Evolutionary conservation across 2,888 invertebrate species (phyloP).

Genomic region (Drosophila multiciliata): DNA sequence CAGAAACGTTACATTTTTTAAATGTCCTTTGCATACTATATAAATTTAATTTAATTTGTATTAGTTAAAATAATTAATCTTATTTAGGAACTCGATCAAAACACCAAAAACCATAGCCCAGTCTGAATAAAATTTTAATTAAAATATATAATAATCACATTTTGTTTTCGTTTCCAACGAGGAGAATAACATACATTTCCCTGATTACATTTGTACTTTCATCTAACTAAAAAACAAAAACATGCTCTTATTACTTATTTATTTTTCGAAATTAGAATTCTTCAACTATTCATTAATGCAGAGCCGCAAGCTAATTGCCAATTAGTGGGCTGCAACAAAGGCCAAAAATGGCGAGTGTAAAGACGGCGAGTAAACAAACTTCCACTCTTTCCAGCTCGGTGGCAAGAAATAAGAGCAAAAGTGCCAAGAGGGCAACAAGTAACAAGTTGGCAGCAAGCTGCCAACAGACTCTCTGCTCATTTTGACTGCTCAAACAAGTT

Average conservation of each 20-base stretch:
- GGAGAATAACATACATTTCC: not conserved
- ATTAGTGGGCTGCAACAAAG: constrained; percentile 51
- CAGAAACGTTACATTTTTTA: not conserved
- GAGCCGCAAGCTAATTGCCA: constrained; percentile 36
- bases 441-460: constrained; percentile 22
- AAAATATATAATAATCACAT: too few species aligned
- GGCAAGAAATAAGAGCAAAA: constrained; percentile 4
- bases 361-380: constrained; percentile 39
- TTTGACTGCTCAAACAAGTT: constrained; percentile 61
- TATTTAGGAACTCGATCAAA: too few species aligned
- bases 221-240: not conserved
- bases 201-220: not conserved
- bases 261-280: constrained; percentile 1
- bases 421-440: constrained; percentile 49
- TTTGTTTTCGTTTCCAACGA: not conserved
- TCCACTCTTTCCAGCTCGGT: not conserved
- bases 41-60: too few species aligned
- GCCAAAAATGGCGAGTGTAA: constrained; percentile 31
- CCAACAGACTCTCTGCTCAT: constrained; percentile 43
- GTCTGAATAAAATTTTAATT: too few species aligned
- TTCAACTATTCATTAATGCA: constrained; percentile 14
- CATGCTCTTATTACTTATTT: not conserved
- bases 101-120: too few species aligned
- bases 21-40: too few species aligned
- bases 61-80: too few species aligned